These are phyloP conservation scores for Rhagonycha fulva DNA, from an alignment of 2,888 invertebrate species.

Conservation along the genomic window DNA sequence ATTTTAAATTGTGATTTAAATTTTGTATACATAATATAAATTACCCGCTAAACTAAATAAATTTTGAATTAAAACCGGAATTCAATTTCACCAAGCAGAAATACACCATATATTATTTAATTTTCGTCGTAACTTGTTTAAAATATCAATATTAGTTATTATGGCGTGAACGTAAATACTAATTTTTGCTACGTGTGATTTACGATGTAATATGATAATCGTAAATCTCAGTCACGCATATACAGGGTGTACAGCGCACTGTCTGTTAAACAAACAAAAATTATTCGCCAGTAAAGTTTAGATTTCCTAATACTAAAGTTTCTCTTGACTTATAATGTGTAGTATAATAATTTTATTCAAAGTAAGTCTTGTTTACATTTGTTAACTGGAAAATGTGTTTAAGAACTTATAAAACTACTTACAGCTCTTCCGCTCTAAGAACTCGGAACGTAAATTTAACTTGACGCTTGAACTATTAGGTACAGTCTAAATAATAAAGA, in stretches of 20 bases:
- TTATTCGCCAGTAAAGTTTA: too few relatives aligned
- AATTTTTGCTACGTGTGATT: not conserved
- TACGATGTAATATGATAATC: not conserved
- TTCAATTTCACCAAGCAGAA: not conserved
- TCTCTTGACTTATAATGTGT: not conserved
- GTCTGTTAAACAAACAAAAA: not conserved
- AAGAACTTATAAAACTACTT: not conserved
- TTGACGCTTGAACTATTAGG: not conserved
- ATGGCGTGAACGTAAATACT: not conserved
- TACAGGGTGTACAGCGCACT: not conserved
- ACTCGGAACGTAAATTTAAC: not conserved
- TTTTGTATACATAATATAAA: not conserved
- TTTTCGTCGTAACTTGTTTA: not conserved
- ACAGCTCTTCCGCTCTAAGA: not conserved
- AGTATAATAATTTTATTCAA: not conserved
- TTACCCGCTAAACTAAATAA: not conserved
- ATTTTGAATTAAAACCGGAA: not conserved
- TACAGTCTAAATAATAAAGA: not conserved
- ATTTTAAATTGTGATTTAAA: not conserved
- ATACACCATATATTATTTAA: not conserved
- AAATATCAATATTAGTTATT: not conserved
- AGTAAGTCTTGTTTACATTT: not conserved
- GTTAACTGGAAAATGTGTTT: not conserved
- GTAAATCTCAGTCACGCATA: not conserved
- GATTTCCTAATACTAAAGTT: not conserved